Evolutionary conservation across 64 coral and sea anemone species (phyloP).

Genomic region (Pocillopora verrucosa): DNA sequence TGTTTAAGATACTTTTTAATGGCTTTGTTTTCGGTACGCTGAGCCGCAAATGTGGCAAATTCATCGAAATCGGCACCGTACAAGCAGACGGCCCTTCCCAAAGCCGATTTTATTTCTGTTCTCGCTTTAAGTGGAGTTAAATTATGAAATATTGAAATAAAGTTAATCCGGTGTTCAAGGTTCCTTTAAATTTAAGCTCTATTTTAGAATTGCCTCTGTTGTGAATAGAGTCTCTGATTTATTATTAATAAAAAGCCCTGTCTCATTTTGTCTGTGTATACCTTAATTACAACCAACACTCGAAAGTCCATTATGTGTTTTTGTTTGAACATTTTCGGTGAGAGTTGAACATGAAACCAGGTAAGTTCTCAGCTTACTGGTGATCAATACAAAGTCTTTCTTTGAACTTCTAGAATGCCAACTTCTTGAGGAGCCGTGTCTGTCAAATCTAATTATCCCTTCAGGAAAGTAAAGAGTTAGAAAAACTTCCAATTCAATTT

Average conservation of each 20-base stretch:
- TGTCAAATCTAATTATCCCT: slow-evolving; percentile 21
- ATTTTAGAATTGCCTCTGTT: slow-evolving; percentile 21
- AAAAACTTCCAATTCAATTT: slow-evolving; percentile 23
- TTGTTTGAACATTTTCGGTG: slow-evolving; percentile 1
- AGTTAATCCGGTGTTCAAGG: background rate
- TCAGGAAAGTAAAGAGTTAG: slow-evolving; percentile 2
- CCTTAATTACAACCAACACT: background rate
- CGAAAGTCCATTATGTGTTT: slow-evolving; percentile 15
- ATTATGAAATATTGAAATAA: slow-evolving; percentile 35
- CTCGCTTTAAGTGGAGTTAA: background rate
- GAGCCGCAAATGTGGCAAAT: background rate
- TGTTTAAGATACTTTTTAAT: background rate
- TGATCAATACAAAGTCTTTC: background rate
- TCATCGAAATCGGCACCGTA: background rate
- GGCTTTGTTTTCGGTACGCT: slow-evolving; percentile 9
- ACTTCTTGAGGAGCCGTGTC: background rate
- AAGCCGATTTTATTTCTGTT: background rate
- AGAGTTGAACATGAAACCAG: background rate
- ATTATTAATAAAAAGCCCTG: slow-evolving; percentile 8
- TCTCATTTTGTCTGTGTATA: background rate
- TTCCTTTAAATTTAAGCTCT: background rate
- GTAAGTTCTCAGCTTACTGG: background rate
- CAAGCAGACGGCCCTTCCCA: background rate
- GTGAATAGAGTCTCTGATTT: slow-evolving; percentile 15
- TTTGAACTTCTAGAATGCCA: background rate